These are phyloP conservation scores for Bombus consobrinus DNA, from an alignment of 1,140 invertebrate genomes.

Conservation along the genomic window DNA sequence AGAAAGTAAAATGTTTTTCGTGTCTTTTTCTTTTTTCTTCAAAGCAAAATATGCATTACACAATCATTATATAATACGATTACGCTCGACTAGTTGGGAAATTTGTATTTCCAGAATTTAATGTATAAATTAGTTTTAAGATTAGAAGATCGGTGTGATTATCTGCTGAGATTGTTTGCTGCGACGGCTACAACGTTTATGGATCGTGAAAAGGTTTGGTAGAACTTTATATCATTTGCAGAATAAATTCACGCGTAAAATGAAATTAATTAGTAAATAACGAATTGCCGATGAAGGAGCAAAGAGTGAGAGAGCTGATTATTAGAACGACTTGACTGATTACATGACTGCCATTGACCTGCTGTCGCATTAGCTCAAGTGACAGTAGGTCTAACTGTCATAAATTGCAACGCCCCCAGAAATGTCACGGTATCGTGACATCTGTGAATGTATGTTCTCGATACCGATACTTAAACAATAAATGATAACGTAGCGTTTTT, in stretches of 20 bases:
- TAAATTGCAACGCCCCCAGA: slow-evolving; percentile 64
- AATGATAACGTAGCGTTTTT: neutral
- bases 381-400: slow-evolving; percentile 28
- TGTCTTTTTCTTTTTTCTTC: no score
- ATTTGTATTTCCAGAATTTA: neutral
- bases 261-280: neutral
- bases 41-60: neutral
- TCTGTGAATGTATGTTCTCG: neutral
- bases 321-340: slow-evolving; percentile 42
- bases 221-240: no score
- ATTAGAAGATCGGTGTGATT: no score
- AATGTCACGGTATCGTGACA: slow-evolving; percentile 32
- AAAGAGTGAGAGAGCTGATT: neutral
- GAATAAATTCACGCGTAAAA: neutral
- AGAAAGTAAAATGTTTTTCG: neutral
- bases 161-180: no score
- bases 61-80: neutral
- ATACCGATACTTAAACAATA: neutral
- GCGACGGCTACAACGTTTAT: no score
- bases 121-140: no score
- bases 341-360: slow-evolving; percentile 39
- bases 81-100: neutral
- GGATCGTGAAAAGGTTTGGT: no score
- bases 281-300: neutral
- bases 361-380: slow-evolving; percentile 15